phyloP scores from a whole-genome alignment of 2,888 invertebrate genomes.

The Euplagia quadripunctaria region DNA sequence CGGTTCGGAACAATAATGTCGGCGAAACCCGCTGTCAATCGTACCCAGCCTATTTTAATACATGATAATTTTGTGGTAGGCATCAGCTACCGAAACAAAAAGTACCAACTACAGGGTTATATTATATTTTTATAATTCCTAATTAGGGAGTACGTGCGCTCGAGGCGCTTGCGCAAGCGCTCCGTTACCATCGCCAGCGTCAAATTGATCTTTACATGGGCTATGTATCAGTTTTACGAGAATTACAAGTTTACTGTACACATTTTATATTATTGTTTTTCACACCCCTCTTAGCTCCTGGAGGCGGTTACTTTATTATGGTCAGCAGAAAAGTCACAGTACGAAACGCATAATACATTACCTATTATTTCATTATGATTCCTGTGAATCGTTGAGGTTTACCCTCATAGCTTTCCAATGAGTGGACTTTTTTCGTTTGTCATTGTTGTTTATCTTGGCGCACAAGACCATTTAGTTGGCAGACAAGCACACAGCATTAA shows the following conservation, averaged over 20 bases:
- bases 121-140: constrained; percentile 81
- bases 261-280: background rate
- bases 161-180: constrained; percentile 40
- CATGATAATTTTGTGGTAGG: constrained; percentile 69
- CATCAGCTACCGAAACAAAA: constrained; percentile 70
- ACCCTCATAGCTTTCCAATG: too few species aligned
- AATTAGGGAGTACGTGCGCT: constrained; percentile 68
- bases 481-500: too few species aligned
- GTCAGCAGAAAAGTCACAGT: background rate
- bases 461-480: too few species aligned
- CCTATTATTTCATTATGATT: background rate
- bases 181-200: background rate
- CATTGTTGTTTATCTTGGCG: too few species aligned
- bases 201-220: constrained; percentile 39
- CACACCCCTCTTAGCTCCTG: background rate
- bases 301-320: background rate
- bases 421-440: too few species aligned
- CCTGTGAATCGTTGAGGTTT: too few species aligned
- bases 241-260: background rate
- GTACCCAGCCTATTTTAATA: constrained; percentile 47
- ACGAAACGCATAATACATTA: background rate
- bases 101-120: constrained; percentile 54
- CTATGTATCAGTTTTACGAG: background rate
- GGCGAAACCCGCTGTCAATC: constrained; percentile 37
- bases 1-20: background rate